Percentiles rank a stretch among this genome's conserved stretches.
Evolutionary conservation across 2,888 invertebrate species (phyloP).

Genomic region (Bombyx huttoni): DNA sequence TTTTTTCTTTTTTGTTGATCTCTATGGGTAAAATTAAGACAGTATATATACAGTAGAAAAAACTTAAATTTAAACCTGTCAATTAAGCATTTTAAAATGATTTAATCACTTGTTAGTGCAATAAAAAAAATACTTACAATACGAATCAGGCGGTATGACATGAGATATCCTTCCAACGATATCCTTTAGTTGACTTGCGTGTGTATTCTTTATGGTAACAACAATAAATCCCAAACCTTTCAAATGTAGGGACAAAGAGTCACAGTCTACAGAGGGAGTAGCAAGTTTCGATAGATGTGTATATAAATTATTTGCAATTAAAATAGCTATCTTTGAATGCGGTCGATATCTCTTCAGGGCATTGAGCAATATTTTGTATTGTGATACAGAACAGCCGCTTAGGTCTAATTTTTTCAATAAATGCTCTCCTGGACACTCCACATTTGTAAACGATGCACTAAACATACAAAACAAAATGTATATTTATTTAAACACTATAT

Average conservation of each 20-base stretch:
- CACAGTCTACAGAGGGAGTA: conserved; percentile 57
- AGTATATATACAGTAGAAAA: too few species aligned
- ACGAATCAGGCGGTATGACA: conserved; percentile 45
- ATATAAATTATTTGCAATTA: conserved; percentile 59
- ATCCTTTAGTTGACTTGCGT: conserved; percentile 27
- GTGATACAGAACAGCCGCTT: conserved; percentile 29
- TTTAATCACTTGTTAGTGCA: too few species aligned
- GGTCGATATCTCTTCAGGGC: conserved; percentile 35
- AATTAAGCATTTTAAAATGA: not conserved
- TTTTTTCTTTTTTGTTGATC: too few species aligned
- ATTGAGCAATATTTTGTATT: conserved; percentile 28
- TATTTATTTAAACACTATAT: not conserved
- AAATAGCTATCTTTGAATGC: conserved; percentile 49
- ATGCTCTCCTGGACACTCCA: conserved; percentile 41
- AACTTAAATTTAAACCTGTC: too few species aligned
- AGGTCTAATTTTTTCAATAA: conserved; percentile 44
- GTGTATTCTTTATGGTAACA: conserved; percentile 40
- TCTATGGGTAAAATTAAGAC: too few species aligned
- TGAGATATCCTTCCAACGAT: conserved; percentile 31
- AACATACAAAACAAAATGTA: not conserved
- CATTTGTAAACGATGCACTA: conserved; percentile 31
- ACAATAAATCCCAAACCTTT: conserved; percentile 47
- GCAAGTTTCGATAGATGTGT: conserved; percentile 42
- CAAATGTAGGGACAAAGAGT: conserved; percentile 37
- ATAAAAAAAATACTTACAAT: conserved; percentile 55